Conservation (phyloP, 1,140 invertebrate species). For the Zelostemma sp. region DNA sequence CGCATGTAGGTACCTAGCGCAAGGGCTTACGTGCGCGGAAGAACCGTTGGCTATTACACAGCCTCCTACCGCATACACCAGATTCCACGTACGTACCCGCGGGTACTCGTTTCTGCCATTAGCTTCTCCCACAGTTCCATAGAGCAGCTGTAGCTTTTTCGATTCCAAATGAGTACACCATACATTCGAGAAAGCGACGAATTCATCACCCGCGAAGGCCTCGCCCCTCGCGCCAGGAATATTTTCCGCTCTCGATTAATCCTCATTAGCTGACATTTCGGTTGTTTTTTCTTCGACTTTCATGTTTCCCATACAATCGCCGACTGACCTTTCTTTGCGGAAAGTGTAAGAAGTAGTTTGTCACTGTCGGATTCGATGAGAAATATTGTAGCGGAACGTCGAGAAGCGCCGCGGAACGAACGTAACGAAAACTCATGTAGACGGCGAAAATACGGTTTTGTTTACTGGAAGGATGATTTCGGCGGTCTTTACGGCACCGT, state of each 20-base stretch:
- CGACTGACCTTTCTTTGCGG: no score
- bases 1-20: constrained; percentile 4
- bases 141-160: neutral
- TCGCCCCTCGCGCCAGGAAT: neutral
- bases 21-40: constrained; percentile 15
- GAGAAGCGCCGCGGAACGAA: no score
- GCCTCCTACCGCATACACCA: constrained; percentile 49
- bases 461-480: no score
- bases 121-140: constrained; percentile 10
- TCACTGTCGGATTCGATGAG: neutral
- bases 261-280: neutral
- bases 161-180: neutral
- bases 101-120: constrained; percentile 37
- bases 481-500: neutral
- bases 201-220: no score
- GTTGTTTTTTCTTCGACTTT: neutral
- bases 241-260: neutral
- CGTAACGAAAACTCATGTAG: no score
- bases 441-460: no score
- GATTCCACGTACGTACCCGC: constrained; percentile 44
- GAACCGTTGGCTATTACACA: constrained; percentile 54
- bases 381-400: no score
- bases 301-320: neutral
- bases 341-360: neutral
- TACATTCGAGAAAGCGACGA: no score